These are phyloP conservation scores for Scaeva pyrastri DNA, from an alignment of 2,888 invertebrate species.

Conservation along the genomic window DNA sequence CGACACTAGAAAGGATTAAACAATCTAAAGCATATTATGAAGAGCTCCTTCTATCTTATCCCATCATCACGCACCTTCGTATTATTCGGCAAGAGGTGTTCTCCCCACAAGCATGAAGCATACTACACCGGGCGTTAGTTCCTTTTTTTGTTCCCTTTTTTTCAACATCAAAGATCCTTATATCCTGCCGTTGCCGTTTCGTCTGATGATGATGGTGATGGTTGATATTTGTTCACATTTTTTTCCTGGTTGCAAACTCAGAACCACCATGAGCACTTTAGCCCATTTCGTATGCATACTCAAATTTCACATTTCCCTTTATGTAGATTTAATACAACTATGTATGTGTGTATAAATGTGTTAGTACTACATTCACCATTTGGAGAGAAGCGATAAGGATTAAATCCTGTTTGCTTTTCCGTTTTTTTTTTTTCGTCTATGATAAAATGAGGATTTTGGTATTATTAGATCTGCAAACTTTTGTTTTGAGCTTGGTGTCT, in stretches of 20 bases:
- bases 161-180: background rate
- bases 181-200: background rate
- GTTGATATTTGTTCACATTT: slow-evolving; percentile 21
- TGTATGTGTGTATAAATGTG: slow-evolving; percentile 16
- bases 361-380: slow-evolving; percentile 26
- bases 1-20: slow-evolving; percentile 2
- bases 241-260: slow-evolving; percentile 13
- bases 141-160: background rate
- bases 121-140: slow-evolving; percentile 1
- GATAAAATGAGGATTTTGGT: slow-evolving; percentile 9
- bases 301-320: slow-evolving; percentile 26
- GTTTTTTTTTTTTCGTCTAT: background rate
- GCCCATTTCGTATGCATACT: slow-evolving; percentile 59
- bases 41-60: slow-evolving; percentile 4
- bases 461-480: slow-evolving; percentile 23
- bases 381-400: slow-evolving; percentile 15
- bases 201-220: background rate
- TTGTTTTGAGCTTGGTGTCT: background rate
- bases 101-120: background rate
- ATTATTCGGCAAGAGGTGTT: background rate
- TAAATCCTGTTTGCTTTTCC: slow-evolving; percentile 19
- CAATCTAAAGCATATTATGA: slow-evolving; percentile 7
- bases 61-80: background rate
- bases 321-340: slow-evolving; percentile 33
- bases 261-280: slow-evolving; percentile 40